Evolutionary conservation across 2,888 invertebrate species (phyloP).

Genomic region (Agrochola circellaris): DNA sequence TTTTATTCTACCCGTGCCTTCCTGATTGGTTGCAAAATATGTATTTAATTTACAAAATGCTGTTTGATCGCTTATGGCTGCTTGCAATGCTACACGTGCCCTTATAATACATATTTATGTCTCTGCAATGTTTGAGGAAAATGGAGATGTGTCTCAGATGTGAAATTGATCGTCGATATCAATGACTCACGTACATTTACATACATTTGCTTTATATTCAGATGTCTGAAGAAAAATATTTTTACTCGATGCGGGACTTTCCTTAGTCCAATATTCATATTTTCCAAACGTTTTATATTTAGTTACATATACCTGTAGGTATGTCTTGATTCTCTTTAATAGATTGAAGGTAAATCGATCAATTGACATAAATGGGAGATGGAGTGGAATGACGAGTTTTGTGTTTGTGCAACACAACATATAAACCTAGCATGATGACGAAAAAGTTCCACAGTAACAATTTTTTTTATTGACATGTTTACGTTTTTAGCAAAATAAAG

Average conservation of each 20-base stretch:
- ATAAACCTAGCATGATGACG: background rate
- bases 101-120: background rate
- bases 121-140: background rate
- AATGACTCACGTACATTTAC: background rate
- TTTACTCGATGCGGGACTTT: background rate
- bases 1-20: background rate
- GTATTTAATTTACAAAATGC: background rate
- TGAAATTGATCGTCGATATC: background rate
- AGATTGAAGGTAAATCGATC: background rate
- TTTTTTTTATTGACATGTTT: slow-evolving; percentile 3
- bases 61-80: background rate
- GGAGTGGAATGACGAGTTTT: background rate
- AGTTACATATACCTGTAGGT: no score
- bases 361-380: background rate
- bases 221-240: background rate
- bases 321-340: background rate
- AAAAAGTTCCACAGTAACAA: background rate
- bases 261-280: background rate
- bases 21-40: background rate
- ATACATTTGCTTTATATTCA: slow-evolving; percentile 9
- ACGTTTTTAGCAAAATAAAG: background rate
- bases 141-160: background rate
- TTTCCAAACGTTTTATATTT: slow-evolving; percentile 4
- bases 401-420: no score
- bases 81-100: background rate